Base-by-base conservation (phyloP, 2,888 invertebrate genomes). In the Brassicogethes aeneus region DNA sequence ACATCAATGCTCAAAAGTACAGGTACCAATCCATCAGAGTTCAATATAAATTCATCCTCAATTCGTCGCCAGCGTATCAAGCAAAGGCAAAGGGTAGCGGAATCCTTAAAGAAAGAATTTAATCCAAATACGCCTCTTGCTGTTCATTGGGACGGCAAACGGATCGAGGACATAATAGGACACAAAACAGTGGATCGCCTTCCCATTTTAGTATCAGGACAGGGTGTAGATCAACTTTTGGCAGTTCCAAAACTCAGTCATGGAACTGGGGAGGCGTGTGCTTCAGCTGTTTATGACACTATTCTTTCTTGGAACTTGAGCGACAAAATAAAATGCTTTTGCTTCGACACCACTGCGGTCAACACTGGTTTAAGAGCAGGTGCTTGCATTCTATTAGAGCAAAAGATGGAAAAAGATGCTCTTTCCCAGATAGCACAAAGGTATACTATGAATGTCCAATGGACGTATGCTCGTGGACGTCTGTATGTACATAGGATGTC, bases 271-370 rank as follows among this genome's bases (percentile, higher is more conserved):
- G 10, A 23, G 10, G 5, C 10, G 10, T 7, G 5, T 7, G 23
- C 23, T 23, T 5, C 5, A 23, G 23, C 10, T 7, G 23, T 23
- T 23, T 23, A 23, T 23, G 23, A 23, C 10, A 10, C 23, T 7
- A 10, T 10, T 7, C 10, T 23, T 7, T 23, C 23, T 10, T 45
- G 45, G 45, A 17, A 29, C n/a, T n/a, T 45, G 8, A 12, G 16
- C 16, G 45, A 43, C 29, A 17, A 47, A 39, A 29, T 47, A 29
- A 41, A 45, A 39, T 43, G 43, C 34, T 37, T 49, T 36, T 32
- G 43, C 31, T 49, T 44, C 33, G 43, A 47, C 40, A 47, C 45
- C 12, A 47, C 42, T 16, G 40, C 45, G 10, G 37, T 33, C n/a
- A 45, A 45, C 15, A 43, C 43, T 17, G 43, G 40, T 5, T 12